These are phyloP conservation scores for Kuschelorhynchus macadamiae DNA, from an alignment of 2,888 invertebrate genomes.

Conservation along the genomic window DNA sequence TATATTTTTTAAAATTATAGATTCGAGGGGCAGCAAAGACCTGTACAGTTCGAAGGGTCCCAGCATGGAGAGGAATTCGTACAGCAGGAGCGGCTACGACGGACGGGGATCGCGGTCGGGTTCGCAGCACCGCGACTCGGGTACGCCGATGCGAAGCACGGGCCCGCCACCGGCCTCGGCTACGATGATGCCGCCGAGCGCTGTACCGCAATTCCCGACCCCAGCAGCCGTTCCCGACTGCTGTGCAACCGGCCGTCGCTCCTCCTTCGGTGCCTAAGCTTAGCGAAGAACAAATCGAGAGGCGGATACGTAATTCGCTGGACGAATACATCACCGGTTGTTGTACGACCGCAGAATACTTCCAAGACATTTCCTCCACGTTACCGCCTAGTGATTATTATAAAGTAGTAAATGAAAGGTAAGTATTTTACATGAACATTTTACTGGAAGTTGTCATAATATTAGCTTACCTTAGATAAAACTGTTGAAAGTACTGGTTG, in stretches of 20 bases:
- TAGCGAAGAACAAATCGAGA: constrained; percentile 60
- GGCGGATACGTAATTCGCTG: constrained; percentile 61
- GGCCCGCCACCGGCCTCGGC: constrained; percentile 49
- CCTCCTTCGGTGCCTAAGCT: constrained; percentile 27
- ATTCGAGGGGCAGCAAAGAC: constrained; percentile 59
- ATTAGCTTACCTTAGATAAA: too few relatives aligned
- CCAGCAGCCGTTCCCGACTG: constrained; percentile 49
- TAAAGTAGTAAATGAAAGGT: constrained; percentile 62
- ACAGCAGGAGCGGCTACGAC: constrained; percentile 66
- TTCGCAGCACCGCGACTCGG: constrained; percentile 71
- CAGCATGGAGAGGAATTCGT: constrained; percentile 64
- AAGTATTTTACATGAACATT: too few relatives aligned
- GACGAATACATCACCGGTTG: constrained; percentile 65
- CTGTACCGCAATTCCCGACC: constrained; percentile 16
- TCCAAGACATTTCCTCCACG: constrained; percentile 60
- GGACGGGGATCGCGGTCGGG: constrained; percentile 71
- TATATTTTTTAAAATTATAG: too few relatives aligned
- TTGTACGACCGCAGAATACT: constrained; percentile 60
- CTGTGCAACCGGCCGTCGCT: constrained; percentile 23
- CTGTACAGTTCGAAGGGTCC: constrained; percentile 67
- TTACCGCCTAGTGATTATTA: constrained; percentile 58
- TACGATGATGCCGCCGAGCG: constrained; percentile 24
- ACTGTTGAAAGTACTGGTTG: too few relatives aligned
- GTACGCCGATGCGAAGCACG: constrained; percentile 51
- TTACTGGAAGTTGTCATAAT: too few relatives aligned